A percentile compares a stretch with the other conserved stretches of the same genome.
Conservation (phyloP, 2,888 invertebrate genomes). For the Agrenia bidenticulata region DNA sequence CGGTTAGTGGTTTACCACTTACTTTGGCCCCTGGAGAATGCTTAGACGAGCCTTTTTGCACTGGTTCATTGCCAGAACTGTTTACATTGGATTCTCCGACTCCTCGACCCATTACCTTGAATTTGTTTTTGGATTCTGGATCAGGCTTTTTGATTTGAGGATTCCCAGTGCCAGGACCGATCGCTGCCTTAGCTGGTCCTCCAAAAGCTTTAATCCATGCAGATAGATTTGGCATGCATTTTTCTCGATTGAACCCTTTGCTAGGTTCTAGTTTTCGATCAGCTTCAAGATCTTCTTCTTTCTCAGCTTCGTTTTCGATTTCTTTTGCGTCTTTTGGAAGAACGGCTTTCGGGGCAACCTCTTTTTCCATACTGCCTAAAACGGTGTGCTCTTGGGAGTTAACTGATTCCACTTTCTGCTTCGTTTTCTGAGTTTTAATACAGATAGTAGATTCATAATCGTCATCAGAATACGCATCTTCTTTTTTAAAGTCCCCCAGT, state of each 20-base stretch:
- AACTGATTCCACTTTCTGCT: background rate
- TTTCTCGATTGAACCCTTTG: conserved; percentile 62
- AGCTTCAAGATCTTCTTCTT: conserved; percentile 53
- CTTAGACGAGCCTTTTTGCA: background rate
- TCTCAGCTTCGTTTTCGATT: conserved; percentile 48
- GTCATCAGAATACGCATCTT: conserved; percentile 29
- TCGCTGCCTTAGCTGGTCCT: conserved; percentile 69
- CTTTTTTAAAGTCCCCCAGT: conserved; percentile 40
- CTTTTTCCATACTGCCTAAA: conserved; percentile 20
- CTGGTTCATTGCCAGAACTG: background rate
- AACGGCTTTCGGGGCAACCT: conserved; percentile 53
- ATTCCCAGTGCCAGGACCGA: conserved; percentile 57
- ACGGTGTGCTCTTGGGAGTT: background rate
- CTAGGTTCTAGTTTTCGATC: conserved; percentile 55
- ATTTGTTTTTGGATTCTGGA: conserved; percentile 47
- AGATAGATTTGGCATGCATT: conserved; percentile 80
- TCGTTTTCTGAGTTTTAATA: background rate
- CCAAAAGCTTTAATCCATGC: conserved; percentile 93
- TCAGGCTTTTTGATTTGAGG: conserved; percentile 56
- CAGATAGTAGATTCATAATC: conserved; percentile 36
- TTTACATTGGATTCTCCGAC: conserved; percentile 34
- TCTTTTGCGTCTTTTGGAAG: conserved; percentile 53
- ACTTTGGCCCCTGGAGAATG: conserved; percentile 5
- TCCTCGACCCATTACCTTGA: conserved; percentile 50
- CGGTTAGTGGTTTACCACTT: conserved; percentile 23